Conservation (phyloP, 2,888 invertebrate species). For the Dascillus cervinus region DNA sequence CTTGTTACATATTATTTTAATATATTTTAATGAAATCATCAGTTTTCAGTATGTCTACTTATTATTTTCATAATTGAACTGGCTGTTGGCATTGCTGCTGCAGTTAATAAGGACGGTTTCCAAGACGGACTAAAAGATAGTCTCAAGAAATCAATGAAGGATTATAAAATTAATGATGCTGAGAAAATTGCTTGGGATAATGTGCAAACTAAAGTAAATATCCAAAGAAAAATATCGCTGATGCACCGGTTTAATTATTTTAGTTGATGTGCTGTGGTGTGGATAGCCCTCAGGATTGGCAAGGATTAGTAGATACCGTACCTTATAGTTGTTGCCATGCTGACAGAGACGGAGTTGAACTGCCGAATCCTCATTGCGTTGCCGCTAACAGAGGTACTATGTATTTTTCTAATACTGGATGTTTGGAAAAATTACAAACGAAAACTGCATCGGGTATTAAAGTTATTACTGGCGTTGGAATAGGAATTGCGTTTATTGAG, state of each 20-base stretch:
- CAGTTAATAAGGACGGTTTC: constrained; percentile 68
- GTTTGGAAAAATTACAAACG: constrained; percentile 48
- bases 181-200: constrained; percentile 67
- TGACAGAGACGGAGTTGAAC: constrained; percentile 25
- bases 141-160: constrained; percentile 52
- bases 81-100: constrained; percentile 80
- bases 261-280: constrained; percentile 48
- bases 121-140: constrained; percentile 59
- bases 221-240: neutral
- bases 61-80: constrained; percentile 78
- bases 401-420: constrained; percentile 45
- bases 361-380: constrained; percentile 34
- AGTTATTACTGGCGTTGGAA: constrained; percentile 55
- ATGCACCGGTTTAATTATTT: neutral
- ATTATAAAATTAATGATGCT: constrained; percentile 51
- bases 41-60: constrained; percentile 74
- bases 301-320: constrained; percentile 25
- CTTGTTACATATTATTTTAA: neutral
- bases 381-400: constrained; percentile 27
- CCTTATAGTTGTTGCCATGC: constrained; percentile 57
- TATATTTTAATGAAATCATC: constrained; percentile 16
- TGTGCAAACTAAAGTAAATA: constrained; percentile 56
- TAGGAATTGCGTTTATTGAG: constrained; percentile 56
- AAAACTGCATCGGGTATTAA: constrained; percentile 49
- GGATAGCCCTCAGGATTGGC: constrained; percentile 35